A percentile compares a stretch with the other conserved stretches of the same genome.
phyloP scores from a whole-genome alignment of 2,113 vertebrate genomes.

The Cyrtonyx montezumae region DNA sequence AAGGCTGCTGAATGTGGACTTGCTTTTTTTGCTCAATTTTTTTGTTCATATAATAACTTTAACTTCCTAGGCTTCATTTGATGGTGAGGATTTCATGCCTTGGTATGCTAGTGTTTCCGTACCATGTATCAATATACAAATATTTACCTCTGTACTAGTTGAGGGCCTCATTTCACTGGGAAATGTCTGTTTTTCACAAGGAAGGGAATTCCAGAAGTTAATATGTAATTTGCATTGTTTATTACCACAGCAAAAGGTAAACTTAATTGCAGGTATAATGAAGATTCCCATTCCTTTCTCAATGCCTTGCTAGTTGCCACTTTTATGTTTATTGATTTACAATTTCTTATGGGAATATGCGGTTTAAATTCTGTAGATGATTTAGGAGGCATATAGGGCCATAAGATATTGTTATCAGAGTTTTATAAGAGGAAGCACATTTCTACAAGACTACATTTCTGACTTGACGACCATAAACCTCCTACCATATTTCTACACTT shows the following conservation, averaged over 20 bases:
- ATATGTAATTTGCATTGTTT: not conserved
- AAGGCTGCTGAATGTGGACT: not conserved
- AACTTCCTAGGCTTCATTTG: not conserved
- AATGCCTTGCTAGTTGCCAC: not conserved
- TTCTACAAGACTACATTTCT: not conserved
- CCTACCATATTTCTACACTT: not conserved
- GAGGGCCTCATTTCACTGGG: fast-evolving
- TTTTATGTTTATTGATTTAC: not conserved
- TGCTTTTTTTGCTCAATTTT: not conserved
- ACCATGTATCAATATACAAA: not conserved
- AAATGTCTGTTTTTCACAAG: not conserved
- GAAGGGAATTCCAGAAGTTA: not conserved
- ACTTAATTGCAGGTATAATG: not conserved
- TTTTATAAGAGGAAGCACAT: not conserved
- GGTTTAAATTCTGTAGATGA: not conserved
- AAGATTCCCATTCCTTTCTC: not conserved
- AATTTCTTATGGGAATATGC: not conserved
- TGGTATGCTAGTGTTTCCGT: not conserved
- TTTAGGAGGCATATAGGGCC: not conserved
- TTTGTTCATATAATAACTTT: not conserved
- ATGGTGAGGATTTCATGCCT: not conserved
- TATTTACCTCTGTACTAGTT: not conserved
- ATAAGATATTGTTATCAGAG: not conserved
- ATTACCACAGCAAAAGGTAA: not conserved
- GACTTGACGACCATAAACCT: not conserved